phyloP scores from a whole-genome alignment of 2,797 vertebrate genomes.

The Philypnodon macrostomus region DNA sequence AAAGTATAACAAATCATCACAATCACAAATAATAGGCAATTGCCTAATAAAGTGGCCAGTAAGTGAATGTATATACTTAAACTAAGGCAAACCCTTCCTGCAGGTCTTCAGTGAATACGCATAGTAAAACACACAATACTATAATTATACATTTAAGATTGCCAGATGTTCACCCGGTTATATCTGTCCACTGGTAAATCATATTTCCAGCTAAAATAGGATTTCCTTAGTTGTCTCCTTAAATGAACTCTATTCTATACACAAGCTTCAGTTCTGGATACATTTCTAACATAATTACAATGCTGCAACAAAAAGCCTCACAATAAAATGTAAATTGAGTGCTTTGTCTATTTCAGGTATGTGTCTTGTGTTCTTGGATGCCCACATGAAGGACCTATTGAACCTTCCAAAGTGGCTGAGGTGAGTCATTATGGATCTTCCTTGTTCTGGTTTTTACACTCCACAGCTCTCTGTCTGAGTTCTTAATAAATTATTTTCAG shows the following conservation, averaged over 20 bases:
- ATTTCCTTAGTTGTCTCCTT: neutral
- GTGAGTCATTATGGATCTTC: constrained; percentile 72
- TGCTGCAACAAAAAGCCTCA: constrained; percentile 8
- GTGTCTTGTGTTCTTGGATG: constrained; percentile 92
- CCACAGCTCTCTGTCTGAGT: no score
- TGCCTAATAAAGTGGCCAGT: no score
- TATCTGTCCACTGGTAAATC: constrained; percentile 50
- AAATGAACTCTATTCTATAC: neutral
- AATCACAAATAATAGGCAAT: no score
- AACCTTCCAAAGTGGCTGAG: constrained; percentile 85
- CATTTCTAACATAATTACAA: neutral
- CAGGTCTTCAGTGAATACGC: constrained; percentile 18
- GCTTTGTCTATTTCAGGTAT: constrained; percentile 68
- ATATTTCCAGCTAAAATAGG: constrained; percentile 46
- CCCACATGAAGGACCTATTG: constrained; percentile 85
- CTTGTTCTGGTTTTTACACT: no score
- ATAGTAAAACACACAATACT: constrained; percentile 34
- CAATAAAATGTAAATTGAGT: neutral
- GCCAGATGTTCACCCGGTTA: constrained; percentile 65
- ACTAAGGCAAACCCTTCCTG: constrained; percentile 15
- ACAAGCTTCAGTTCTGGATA: no score
- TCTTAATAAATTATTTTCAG: no score
- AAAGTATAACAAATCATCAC: no score
- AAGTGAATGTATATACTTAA: constrained; percentile 3
- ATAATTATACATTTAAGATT: constrained; percentile 60